Base-by-base conservation (phyloP, 2,797 vertebrate species). In the Pachyuromys duprasi region DNA sequence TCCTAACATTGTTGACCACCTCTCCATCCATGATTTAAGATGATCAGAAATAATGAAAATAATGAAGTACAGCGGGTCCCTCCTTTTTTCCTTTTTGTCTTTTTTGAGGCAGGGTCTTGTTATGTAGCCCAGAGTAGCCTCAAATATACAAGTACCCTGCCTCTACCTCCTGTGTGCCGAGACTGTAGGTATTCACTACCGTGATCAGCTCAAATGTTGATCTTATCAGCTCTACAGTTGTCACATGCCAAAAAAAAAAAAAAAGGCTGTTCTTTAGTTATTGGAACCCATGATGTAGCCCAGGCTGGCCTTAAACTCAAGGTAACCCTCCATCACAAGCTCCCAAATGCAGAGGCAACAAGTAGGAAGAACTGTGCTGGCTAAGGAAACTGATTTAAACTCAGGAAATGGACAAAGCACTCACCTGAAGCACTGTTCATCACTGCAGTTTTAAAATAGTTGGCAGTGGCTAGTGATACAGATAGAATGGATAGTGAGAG, bases 41-140 rank as follows among this genome's bases (percentile, higher is more conserved):
- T 31, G n/a, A 91, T 31, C 12, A 94, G 63, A 86, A 92, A 83
- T 31, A 78, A 94, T 14, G 57, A 63, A 70, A 92, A 83, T 31
- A 78, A 94, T 12, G 57, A 63, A 70, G 22, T 65, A 62, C 62
- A 42, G 60, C n/a, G 91, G 4, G 28, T 81, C 74, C 15, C 28
- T 15, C 8, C 8, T 20, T 7, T 13, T 60, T 60, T 60, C 4
- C 18, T 45, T 63, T 53, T 49, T 49, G 39, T 49, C 31, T 7
- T 63, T 78, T 60, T 49, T 89, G 36, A 72, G 13, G n/a, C 53
- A 60, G 89, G 36, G n/a, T 70, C 49, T 90, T 72, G 13, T 4
- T 42, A 60, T 55, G 33, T 42, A 70, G 49, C 62, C 74, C 74
- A 78, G 8, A n/a, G 31, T 36, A 79, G 74, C 33, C 62, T 79